Percentiles rank a stretch among this genome's conserved stretches.
These are phyloP conservation scores for Drosophila arizonae DNA, from an alignment of 1,140 invertebrate species.

Conservation along the genomic window DNA sequence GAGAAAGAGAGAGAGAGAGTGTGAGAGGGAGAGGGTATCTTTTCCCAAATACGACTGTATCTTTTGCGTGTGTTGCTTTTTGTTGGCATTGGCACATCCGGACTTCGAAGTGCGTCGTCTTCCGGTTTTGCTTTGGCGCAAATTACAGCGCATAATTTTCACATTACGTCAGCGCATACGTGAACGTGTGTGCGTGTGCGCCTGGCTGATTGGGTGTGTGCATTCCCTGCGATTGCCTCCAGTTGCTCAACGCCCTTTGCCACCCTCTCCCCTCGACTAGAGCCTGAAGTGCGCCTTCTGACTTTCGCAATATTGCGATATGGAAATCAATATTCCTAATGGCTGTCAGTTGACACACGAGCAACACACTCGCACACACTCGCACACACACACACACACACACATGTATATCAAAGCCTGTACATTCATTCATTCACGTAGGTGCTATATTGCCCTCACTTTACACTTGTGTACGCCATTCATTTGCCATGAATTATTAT, in stretches of 20 bases:
- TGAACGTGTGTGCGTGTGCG: constrained; percentile 26
- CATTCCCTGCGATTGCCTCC: constrained; percentile 41
- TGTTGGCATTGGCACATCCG: constrained; percentile 48
- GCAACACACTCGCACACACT: background rate
- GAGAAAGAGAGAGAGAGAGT: no score
- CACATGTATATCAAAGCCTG: background rate
- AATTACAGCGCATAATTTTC: constrained; percentile 79
- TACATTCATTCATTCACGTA: background rate
- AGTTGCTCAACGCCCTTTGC: constrained; percentile 9
- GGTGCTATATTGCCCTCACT: background rate
- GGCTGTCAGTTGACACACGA: constrained; percentile 61
- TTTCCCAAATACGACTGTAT: constrained; percentile 48
- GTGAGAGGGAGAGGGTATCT: constrained; percentile 20
- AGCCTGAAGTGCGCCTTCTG: constrained; percentile 40
- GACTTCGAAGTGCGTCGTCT: constrained; percentile 65
- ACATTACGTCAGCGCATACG: constrained; percentile 70
- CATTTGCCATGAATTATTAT: constrained; percentile 37
- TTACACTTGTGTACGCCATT: constrained; percentile 39
- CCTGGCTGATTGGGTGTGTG: constrained; percentile 28
- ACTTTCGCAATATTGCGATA: constrained; percentile 70
- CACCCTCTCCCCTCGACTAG: no score
- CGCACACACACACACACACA: constrained; percentile 6
- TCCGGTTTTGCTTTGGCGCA: constrained; percentile 75
- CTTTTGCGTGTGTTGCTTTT: constrained; percentile 36
- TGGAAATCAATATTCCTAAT: constrained; percentile 79